Evolutionary conservation across 2,797 vertebrate species (phyloP), one percentile per base, ranked within the genome.

Genomic region (Pachyuromys duprasi): DNA sequence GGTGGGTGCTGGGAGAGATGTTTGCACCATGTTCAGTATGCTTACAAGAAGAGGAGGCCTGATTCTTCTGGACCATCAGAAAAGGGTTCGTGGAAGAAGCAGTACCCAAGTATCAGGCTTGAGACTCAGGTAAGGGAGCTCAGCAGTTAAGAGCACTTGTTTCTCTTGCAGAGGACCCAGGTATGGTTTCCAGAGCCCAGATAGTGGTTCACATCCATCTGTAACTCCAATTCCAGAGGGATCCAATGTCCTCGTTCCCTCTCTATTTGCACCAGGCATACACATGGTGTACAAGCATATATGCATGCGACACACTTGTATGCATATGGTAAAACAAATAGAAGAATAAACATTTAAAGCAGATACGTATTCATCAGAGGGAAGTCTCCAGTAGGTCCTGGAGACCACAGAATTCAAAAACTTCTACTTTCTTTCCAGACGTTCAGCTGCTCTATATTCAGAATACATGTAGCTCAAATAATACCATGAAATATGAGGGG

Each of bases 391-490:
- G 36, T 86, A 75, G 42, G 18, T 28, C 18, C 79, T 33, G 28
- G 84, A 89, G 81, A 89, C 62, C 26, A 90, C 26, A 63, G 63
- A 53, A 78, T 86, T 82, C 70, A 31, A 90, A 97, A 67, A 33
- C 72, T 81, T 74, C 67, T 67, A 67, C 42, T 91, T 86, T 76
- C 79, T 89, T 93, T 94, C n/a, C 93, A 95, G 83, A 91, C 39
- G 60, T 74, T 93, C 67, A 82, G 84, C 92, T 95, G 55, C 62
- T 95, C 91, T 78, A 79, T 65, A 94, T 82, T 96, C 72, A 90
- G 94, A 96, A 69, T 31, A 94, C 75, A 80, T 80, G 70, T 95
- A 92, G 49, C 57, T 95, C 93, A 96, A 93, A 97, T 88, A 91
- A 92, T 86, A 81, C 80, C 87, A 84, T 86, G 57, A 97, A 96